These are phyloP conservation scores for Setophaga kirtlandii DNA, from an alignment of 2,113 vertebrate genomes.

Conservation along the genomic window DNA sequence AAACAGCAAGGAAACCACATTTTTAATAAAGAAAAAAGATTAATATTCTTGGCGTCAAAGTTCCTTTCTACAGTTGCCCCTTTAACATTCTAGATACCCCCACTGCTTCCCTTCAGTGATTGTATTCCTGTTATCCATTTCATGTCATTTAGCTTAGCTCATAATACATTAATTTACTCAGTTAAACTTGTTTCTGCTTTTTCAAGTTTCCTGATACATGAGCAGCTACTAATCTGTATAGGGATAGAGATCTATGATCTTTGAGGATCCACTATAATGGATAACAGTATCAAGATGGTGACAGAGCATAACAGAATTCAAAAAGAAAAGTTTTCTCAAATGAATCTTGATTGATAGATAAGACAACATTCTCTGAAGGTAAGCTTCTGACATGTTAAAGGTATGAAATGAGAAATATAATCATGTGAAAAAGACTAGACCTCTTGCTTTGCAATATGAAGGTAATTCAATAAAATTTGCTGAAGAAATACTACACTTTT, in stretches of 20 bases:
- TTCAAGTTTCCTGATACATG: background rate
- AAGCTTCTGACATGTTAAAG: background rate
- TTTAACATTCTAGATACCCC: background rate
- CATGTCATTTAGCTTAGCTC: background rate
- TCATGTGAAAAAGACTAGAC: background rate
- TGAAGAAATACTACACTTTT: background rate
- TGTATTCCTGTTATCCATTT: background rate
- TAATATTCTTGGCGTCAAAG: background rate
- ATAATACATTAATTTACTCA: background rate
- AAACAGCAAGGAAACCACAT: background rate
- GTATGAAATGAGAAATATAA: background rate
- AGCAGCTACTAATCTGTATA: background rate
- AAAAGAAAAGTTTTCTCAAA: background rate
- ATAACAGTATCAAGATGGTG: background rate
- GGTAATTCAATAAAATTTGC: background rate
- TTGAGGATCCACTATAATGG: background rate
- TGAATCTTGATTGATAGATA: background rate
- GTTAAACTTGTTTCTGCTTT: background rate
- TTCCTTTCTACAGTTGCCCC: rapidly evolving
- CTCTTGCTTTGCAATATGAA: background rate
- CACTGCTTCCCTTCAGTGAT: rapidly evolving
- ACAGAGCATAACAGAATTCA: background rate
- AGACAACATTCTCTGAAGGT: background rate
- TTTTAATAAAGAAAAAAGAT: background rate
- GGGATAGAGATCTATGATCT: background rate